Evolutionary conservation across 2,888 invertebrate genomes (phyloP).

Genomic region (Acronicta leporina): DNA sequence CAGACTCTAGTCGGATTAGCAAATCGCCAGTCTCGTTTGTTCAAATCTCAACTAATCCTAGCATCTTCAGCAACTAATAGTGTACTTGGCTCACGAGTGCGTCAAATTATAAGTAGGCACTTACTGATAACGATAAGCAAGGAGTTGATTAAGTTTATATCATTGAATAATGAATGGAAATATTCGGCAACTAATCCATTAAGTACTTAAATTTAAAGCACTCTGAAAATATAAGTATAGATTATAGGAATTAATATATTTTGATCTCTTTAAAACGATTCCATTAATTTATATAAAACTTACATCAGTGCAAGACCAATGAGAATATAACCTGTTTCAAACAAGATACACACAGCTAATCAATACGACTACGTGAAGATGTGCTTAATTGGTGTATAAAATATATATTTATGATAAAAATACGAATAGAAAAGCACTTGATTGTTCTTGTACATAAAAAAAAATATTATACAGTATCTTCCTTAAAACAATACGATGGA

Average conservation of each 20-base stretch:
- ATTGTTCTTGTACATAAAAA: conserved; percentile 24
- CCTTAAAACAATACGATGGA: conserved; percentile 21
- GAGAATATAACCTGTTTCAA: conserved; percentile 22
- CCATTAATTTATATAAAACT: not conserved
- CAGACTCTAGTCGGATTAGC: conserved; percentile 52
- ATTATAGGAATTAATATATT: not conserved
- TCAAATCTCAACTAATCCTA: conserved; percentile 72
- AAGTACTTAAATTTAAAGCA: not conserved
- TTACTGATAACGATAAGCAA: conserved; percentile 48
- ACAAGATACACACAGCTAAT: conserved; percentile 13
- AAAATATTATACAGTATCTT: conserved; percentile 1
- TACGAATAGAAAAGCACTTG: conserved; percentile 20
- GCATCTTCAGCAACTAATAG: conserved; percentile 64
- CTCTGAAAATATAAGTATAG: not conserved
- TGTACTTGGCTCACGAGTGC: conserved; percentile 40
- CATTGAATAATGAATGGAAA: conserved; percentile 19
- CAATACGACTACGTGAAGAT: conserved; percentile 8
- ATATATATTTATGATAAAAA: conserved; percentile 3
- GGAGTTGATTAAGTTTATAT: conserved; percentile 26
- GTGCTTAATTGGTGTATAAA: conserved; percentile 6
- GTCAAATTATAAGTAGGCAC: conserved; percentile 43
- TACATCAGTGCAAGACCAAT: conserved; percentile 17
- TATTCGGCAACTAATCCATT: conserved; percentile 18
- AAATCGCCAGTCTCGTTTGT: conserved; percentile 50
- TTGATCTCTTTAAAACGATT: not conserved